Evolutionary conservation across 2,113 vertebrate genomes (phyloP), one percentile per base, ranked within the genome.

Genomic region (Chascanopsetta lugubris): DNA sequence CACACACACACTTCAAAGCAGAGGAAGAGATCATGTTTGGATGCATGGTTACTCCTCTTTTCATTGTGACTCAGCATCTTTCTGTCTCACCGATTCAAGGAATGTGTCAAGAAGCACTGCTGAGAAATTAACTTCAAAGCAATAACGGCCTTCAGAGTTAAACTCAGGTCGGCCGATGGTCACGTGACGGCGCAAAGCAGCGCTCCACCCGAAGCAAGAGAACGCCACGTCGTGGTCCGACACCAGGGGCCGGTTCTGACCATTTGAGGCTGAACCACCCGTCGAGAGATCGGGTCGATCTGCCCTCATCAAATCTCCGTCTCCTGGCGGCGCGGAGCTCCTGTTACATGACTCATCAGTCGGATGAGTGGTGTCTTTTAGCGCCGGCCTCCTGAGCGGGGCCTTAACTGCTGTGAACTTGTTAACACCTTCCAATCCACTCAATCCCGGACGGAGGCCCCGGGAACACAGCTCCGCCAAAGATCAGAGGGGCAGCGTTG

Each of bases 401-500:
- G 67, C 75, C 72, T 74, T 85, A 68, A 80, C 57, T 65, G 76
- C 72, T 75, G 79, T 53, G 72, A 80, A 77, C 58, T 66, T 85
- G 85, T 88, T 85, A 82, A 78, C 88, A 76, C 86, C 86, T 75
- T 68, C 80, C 73, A 48, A 62, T 82, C 49, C 54, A 59, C 77
- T 69, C 74, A 46, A 70, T 76, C 72, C 72, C 74, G 10, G 72
- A 56, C 46, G 25, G 56, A 82, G 46, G 77, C 51, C 25, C 46
- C 24, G 55, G 32, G 43, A n/a, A 63, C 56, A 7, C 50, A 47
- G 47, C 67, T 58, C 48, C 4, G 18, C 58, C n/a, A 75, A 61
- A 80, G 80, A 84, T 84, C 80, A 88, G 66, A 87, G 81, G 42
- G 83, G 59, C 38, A 72, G 62, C 74, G 70, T 86, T 88, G 86